Base-by-base conservation (phyloP, 2,888 invertebrate genomes). In the Xanthorhoe designata region DNA sequence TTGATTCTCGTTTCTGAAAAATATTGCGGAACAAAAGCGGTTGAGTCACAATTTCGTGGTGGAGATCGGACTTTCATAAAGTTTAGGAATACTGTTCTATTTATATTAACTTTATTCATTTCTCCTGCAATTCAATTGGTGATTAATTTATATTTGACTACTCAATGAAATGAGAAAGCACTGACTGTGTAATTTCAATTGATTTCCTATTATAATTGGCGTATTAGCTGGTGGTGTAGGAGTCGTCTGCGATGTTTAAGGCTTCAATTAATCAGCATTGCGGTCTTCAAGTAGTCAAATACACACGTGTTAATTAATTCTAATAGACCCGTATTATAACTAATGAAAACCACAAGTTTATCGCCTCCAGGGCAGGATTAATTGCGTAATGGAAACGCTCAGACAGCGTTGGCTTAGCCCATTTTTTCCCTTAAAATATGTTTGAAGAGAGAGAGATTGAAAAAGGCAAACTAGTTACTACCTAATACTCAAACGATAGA, bases 321-420 rank as follows among this genome's bases (percentile, higher is more conserved):
- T 68, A 68, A 66, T 70, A 69, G 56, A 49, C 61, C 60, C 65
- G 68, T 55, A 68, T 72, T 66, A 67, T 67, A 71, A 51, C 61
- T 70, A 73, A 73, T 71, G 68, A 67, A 71, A 66, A 70, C 73
- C 75, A 68, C 72, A 72, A 72, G 72, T 70, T 76, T 75, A 78
- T 76, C 66, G 73, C 71, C 75, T 68, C 73, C 13, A 19, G 73
- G 72, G 75, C 73, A 61, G 72, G 74, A 74, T 70, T 78, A 74
- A 78, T 78, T 78, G 74, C 50, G 67, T 77, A 75, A 77, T 75
- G 74, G 73, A 71, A 63, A 47, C 61, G 15, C 38, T 59, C 38
- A 58, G 57, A 57, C 55, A 54, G 24, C 56, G 51, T 55, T 7
- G 45, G 3, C n/a, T 47, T 56, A 47, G 38, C 38, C 13, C 6